Evolutionary conservation across 1,140 invertebrate species (phyloP), one percentile per base, ranked within the genome.

Genomic region (Halyomorpha halys): DNA sequence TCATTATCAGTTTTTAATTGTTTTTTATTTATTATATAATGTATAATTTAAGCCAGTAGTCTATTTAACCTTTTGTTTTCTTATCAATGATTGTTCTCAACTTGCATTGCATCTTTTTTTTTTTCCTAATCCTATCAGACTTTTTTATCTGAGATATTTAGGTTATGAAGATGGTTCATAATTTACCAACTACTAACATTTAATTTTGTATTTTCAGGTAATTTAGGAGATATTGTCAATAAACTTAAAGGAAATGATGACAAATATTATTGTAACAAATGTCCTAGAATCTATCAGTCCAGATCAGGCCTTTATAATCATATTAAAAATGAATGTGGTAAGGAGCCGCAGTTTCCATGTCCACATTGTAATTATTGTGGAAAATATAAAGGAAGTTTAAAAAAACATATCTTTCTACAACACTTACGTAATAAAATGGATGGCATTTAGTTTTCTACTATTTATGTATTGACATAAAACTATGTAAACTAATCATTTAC

Each of bases 331-430:
- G 60, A 62, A 47, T 62, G 61, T 65, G 69, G 62, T 69, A 68
- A 67, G 72, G 79, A 81, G 64, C 82, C 82, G 19, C 79, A 82
- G 72, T 84, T 83, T 75, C 78, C 80, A 69, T 85, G 83, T 68
- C 80, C 80, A 11, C 76, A 80, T 72, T 85, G 83, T 76, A 69
- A 77, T 70, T 76, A 77, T 69, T 79, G 80, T 69, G 78, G 79
- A 68, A 82, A 76, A 47, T 68, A 75, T 59, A 76, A 74, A 51
- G 76, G 74, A 71, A 76, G 76, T 47, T 68, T 78, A 2, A 76
- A 77, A 61, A 72, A 72, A 0, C 77, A 79, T 60, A 27, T 27
- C 6, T 53, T 23, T 56, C 18, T 25, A 16, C 8, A 27, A 25
- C 53, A 56, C 21, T 4, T 30, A 30, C 11, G 34, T 39, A 39